These are phyloP conservation scores for Spilarctia lutea DNA, from an alignment of 2,888 invertebrate genomes.

Conservation along the genomic window DNA sequence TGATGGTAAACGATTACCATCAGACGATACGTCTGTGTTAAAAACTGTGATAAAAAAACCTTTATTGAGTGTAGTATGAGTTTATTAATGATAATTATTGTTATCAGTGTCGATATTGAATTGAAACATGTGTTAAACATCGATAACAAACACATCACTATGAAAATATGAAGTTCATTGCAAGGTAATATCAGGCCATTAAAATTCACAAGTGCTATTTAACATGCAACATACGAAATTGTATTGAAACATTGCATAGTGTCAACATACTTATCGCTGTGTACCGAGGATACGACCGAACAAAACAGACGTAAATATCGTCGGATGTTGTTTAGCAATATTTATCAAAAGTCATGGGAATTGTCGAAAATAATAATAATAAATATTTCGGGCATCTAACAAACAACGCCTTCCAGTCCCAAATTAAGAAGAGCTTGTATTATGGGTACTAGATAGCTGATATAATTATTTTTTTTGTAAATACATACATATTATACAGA, in stretches of 20 bases:
- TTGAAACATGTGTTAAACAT: neutral
- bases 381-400: too few species aligned
- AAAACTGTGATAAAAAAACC: too few species aligned
- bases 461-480: too few species aligned
- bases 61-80: too few species aligned
- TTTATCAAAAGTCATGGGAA: neutral
- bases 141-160: constrained; percentile 27
- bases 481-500: too few species aligned
- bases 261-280: constrained; percentile 8
- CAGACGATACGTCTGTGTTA: too few species aligned
- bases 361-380: too few species aligned
- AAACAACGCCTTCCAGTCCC: too few species aligned
- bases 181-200: constrained; percentile 36
- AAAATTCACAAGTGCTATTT: constrained; percentile 51
- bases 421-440: too few species aligned
- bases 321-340: neutral
- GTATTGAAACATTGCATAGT: constrained; percentile 40
- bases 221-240: constrained; percentile 50
- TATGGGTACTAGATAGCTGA: too few species aligned
- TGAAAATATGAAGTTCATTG: constrained; percentile 10
- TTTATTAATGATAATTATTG: too few species aligned
- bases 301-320: constrained; percentile 4
- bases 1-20: too few species aligned
- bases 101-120: neutral
- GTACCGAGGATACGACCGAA: neutral